phyloP scores from a whole-genome alignment of 2,888 invertebrate species.

The Plagiodera versicolora region DNA sequence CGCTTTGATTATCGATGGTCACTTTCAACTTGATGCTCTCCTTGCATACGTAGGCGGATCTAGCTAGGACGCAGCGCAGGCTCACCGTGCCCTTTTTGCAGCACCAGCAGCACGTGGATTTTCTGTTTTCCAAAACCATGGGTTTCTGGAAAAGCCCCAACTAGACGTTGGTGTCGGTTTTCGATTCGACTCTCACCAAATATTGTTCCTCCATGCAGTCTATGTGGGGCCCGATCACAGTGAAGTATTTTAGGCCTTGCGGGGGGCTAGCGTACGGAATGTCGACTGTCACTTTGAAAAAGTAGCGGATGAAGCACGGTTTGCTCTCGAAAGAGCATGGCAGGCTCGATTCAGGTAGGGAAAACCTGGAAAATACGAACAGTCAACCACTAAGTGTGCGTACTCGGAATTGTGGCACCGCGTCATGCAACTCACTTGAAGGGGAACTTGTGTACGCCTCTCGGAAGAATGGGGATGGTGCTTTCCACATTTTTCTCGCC shows the following conservation, averaged over 20 bases:
- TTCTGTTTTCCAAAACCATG: conserved; percentile 64
- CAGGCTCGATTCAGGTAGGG: conserved; percentile 70
- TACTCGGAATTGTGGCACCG: too few relatives aligned
- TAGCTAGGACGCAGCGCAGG: conserved; percentile 67
- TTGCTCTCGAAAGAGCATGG: conserved; percentile 79
- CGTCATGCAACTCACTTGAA: conserved; percentile 57
- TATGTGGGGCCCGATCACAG: conserved; percentile 75
- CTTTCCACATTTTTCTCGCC: conserved; percentile 69
- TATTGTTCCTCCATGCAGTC: conserved; percentile 82
- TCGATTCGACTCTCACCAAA: conserved; percentile 63
- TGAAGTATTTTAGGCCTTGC: conserved; percentile 79
- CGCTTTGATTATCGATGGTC: conserved; percentile 68
- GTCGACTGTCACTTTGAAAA: conserved; percentile 72
- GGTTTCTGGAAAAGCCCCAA: conserved; percentile 59
- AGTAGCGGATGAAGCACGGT: conserved; percentile 72
- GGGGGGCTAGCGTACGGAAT: conserved; percentile 78
- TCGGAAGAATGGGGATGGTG: conserved; percentile 67
- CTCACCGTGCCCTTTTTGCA: conserved; percentile 71
- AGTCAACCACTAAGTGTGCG: too few relatives aligned
- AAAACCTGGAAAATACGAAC: conserved; percentile 55
- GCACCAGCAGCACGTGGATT: conserved; percentile 71
- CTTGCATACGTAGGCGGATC: conserved; percentile 75
- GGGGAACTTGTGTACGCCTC: conserved; percentile 71
- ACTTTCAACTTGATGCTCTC: conserved; percentile 70
- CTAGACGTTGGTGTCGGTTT: too few relatives aligned